A percentile compares a stretch with the other conserved stretches of the same genome.
phyloP scores from a whole-genome alignment of 1,140 invertebrate genomes.

The Muscidifurax raptorellus region DNA sequence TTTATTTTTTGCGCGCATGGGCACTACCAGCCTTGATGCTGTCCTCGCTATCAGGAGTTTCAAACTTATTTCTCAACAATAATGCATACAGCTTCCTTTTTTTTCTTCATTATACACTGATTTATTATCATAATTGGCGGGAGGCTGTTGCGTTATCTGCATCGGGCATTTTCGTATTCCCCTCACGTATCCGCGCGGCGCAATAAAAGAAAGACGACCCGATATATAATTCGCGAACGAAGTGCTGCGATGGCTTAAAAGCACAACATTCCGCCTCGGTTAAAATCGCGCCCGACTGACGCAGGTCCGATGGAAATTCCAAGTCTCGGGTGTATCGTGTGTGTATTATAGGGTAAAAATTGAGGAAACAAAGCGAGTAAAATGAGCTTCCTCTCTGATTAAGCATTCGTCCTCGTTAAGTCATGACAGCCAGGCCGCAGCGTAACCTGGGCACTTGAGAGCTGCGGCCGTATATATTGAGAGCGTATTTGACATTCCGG shows the following conservation, averaged over 20 bases:
- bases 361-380: background rate
- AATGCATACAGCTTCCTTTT: too few relatives aligned
- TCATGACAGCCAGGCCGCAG: background rate
- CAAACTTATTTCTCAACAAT: too few relatives aligned
- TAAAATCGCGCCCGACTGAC: too few relatives aligned
- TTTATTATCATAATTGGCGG: too few relatives aligned
- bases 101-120: too few relatives aligned
- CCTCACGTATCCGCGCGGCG: too few relatives aligned
- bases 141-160: too few relatives aligned
- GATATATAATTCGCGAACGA: background rate
- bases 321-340: background rate
- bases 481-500: conserved; percentile 14
- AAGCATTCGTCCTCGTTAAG: conserved; percentile 12
- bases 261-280: background rate
- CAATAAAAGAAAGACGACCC: background rate
- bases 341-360: background rate
- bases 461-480: too few relatives aligned
- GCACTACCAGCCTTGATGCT: background rate
- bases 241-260: background rate
- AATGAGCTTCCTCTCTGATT: background rate
- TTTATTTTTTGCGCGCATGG: background rate
- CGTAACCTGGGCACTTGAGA: background rate
- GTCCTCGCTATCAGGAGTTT: too few relatives aligned
- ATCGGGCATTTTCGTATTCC: too few relatives aligned
- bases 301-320: background rate